phyloP scores from a whole-genome alignment of 2,888 invertebrate genomes.

The Caenorhabditis sp. region DNA sequence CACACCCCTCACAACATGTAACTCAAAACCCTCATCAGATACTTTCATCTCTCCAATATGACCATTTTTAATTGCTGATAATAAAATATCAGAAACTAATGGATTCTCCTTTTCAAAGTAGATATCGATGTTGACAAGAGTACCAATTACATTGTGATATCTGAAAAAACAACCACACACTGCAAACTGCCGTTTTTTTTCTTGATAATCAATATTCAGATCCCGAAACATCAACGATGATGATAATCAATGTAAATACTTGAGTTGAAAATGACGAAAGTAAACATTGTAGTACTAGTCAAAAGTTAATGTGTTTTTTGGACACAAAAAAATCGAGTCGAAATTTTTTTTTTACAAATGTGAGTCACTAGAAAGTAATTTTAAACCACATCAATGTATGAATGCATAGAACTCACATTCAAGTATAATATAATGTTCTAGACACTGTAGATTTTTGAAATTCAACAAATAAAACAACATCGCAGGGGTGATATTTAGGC shows the following conservation, averaged over 20 bases:
- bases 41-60: slow-evolving; percentile 55
- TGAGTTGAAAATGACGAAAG: not conserved
- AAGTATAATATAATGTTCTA: too few relatives aligned
- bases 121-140: slow-evolving; percentile 61
- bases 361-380: too few relatives aligned
- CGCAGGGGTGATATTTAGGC: too few relatives aligned
- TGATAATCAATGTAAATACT: not conserved
- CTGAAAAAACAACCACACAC: slow-evolving; percentile 34
- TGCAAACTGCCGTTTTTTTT: not conserved
- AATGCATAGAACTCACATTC: too few relatives aligned
- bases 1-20: slow-evolving; percentile 61
- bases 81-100: slow-evolving; percentile 47
- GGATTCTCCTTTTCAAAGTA: slow-evolving; percentile 52
- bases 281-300: not conserved
- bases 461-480: too few relatives aligned
- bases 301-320: too few relatives aligned
- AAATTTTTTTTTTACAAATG: too few relatives aligned
- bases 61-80: slow-evolving; percentile 55
- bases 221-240: not conserved
- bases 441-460: too few relatives aligned
- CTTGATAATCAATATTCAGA: too few relatives aligned
- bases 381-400: too few relatives aligned
- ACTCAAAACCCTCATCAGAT: slow-evolving; percentile 65
- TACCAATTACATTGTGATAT: slow-evolving; percentile 65
- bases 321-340: too few relatives aligned